These are phyloP conservation scores for Sus scrofa DNA, from an alignment of 2,113 vertebrate species.

Conservation along the genomic window T2T-Sscrofa CM000830.6:36306501-36307000, in stretches of 20 bases:
- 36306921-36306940: not conserved
- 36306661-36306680: constrained; percentile 48
- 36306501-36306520: not conserved
- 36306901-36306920: constrained; percentile 6
- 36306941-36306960: constrained; percentile 2
- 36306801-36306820: not conserved
- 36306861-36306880: constrained; percentile 7
- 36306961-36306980: constrained; percentile 19
- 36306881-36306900: not conserved
- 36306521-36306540: constrained; percentile 20
- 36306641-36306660: constrained; percentile 39
- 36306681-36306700: constrained; percentile 13
- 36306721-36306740: constrained; percentile 19
- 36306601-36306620: constrained; percentile 26
- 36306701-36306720: constrained; percentile 37
- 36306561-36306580: not conserved
- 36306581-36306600: constrained; percentile 1
- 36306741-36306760: constrained; percentile 43
- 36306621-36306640: not conserved
- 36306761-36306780: constrained; percentile 12
- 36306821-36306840: not conserved
- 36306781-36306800: not conserved
- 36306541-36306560: constrained; percentile 39
- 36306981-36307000: not conserved
- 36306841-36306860: constrained; percentile 24